Conservation (phyloP, 2,113 vertebrate genomes). For the Callaeas wilsoni region DNA sequence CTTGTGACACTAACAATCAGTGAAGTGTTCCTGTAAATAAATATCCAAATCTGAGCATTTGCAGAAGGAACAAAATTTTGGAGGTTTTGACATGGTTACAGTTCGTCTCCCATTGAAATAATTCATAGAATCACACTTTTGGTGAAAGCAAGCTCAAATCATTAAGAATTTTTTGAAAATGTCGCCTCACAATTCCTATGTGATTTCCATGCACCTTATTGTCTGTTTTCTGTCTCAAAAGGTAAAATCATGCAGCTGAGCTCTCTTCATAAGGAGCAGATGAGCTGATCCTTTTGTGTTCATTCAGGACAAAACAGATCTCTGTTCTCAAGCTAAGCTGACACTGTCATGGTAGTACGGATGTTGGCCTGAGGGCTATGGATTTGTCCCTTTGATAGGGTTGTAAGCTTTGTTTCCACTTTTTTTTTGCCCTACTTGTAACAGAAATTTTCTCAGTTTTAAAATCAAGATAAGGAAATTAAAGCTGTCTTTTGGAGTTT, state of each 20-base stretch:
- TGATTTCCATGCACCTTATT: neutral
- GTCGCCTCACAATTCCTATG: neutral
- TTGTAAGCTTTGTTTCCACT: neutral
- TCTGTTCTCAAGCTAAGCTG: neutral
- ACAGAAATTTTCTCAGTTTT: neutral
- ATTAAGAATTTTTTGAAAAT: neutral
- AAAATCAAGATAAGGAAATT: neutral
- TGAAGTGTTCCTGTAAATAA: neutral
- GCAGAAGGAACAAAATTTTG: neutral
- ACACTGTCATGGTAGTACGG: neutral
- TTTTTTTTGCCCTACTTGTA: neutral
- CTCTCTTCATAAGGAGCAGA: neutral
- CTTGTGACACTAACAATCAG: neutral
- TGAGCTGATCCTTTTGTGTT: neutral
- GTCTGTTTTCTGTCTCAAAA: neutral
- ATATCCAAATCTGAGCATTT: neutral
- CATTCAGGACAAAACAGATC: neutral
- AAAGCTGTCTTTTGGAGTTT: neutral
- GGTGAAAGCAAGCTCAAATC: neutral
- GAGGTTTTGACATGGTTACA: accelerated
- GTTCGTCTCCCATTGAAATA: neutral
- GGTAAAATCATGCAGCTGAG: neutral
- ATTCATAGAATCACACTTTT: neutral
- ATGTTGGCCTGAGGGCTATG: neutral
- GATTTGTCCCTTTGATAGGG: neutral